These are phyloP conservation scores for Ovis aries DNA, from an alignment of 2,113 vertebrate species.

Conservation along the genomic window ARS-UI_Ramb_v3.0 NC_056056.1:131663001-131663500, in stretches of 20 bases:
- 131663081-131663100: neutral
- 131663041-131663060: neutral
- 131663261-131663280: neutral
- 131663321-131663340: neutral
- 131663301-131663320: neutral
- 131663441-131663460: neutral
- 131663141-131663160: neutral
- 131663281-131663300: neutral
- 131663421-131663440: neutral
- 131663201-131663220: neutral
- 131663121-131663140: neutral
- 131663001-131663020: neutral
- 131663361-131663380: neutral
- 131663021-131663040: neutral
- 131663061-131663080: neutral
- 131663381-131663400: neutral
- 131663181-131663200: neutral
- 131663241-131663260: neutral
- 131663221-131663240: neutral
- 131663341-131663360: neutral
- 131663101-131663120: neutral
- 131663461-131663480: neutral
- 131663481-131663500: neutral
- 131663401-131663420: neutral
- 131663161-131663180: neutral